Base-by-base conservation (phyloP, 1,140 invertebrate genomes). In the Magallana ariakensis region DNA sequence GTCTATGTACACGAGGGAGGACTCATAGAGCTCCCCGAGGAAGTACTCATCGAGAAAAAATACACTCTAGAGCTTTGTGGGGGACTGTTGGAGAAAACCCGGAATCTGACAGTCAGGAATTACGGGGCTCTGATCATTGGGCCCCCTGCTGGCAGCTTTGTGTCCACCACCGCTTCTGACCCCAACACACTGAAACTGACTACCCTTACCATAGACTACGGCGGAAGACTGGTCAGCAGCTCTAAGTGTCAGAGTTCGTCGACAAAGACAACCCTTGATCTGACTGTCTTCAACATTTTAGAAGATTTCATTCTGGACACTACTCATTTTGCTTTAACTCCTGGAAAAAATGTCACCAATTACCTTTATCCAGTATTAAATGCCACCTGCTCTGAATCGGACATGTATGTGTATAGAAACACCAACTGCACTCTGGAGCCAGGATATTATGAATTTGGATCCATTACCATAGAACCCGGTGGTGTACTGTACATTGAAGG, bases 1-100 rank as follows among this genome's bases (percentile, higher is more conserved):
- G 54, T 92, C 33, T 83, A 86, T 85, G 91, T 92, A 7, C 62
- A 66, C 19, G n/a, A 90, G 9, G 84, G 84, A 56, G 92, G 89
- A 0, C 62, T 90, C 62, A 80, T 93, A 55, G 91, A 92, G 26
- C 85, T 92, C 2, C 92, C 92, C 13, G 85, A 88, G 57, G 87
- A 66, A 60, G 89, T 91, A 8, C 86, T 91, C 6, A 75, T 93
- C 15, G 86, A 92, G 53, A 87, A 89, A 83, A 88, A 83, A 19
- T 87, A 82, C 19, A 22, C 56, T 1, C 83, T 93, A 16, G 89
- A 92, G 66, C 60, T 92, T 26, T 92, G 91, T 88, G 92, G 92
- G 22, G 88, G 82, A 15, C 60, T 92, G 66, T 87, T 88, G 19
- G 33, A 82, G 4, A 89, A 84, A 19, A 91, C 90, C 1, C 82